Evolutionary conservation across 2,797 vertebrate genomes (phyloP), one percentile per base, ranked within the genome.

Genomic region (Lutjanus argentimaculatus): DNA sequence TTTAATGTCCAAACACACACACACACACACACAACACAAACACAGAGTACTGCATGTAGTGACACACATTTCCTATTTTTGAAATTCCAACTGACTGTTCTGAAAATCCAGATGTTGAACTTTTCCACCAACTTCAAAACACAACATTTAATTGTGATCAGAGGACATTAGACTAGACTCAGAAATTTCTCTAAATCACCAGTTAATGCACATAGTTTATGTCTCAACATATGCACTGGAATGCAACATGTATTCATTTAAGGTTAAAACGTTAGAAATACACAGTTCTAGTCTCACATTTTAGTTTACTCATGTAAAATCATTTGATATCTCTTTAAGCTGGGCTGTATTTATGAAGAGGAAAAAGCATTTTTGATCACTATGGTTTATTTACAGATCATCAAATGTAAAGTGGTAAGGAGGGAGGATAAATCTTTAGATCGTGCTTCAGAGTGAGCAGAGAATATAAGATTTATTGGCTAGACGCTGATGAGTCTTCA

Each of bases 351-450:
- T 73, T 49, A 6, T n/a, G n/a, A 25, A 62, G n/a, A 59, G 9
- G 16, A 42, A 52, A 22, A 40, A 6, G 19, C 43, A 55, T 67
- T 19, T 46, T 51, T 6, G 7, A 15, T 42, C 21, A 25, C 5
- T n/a, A 5, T 17, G 21, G 7, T 58, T 61, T 57, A 63, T 63
- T 63, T 16, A 4, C 15, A 66, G 11, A 70, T 61, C 8, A 61
- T 67, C 17, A 51, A 6, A 61, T n/a, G 12, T 51, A n/a, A 61
- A 40, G 12, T n/a, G 62, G 22, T 30, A 46, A 43, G 10, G 22
- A 62, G 22, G 67, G 30, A 70, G 17, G 45, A 58, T 2, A n/a
- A 14, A 69, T 73, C 30, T 55, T 42, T 6, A 72, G 48, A 81
- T 51, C 4, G 25, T 30, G 3, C 13, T 21, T 73, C 30, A 67